Evolutionary conservation across 92 coral and sea anemone genomes (phyloP).

Genomic region (Hydrozoanthus gracilis): DNA sequence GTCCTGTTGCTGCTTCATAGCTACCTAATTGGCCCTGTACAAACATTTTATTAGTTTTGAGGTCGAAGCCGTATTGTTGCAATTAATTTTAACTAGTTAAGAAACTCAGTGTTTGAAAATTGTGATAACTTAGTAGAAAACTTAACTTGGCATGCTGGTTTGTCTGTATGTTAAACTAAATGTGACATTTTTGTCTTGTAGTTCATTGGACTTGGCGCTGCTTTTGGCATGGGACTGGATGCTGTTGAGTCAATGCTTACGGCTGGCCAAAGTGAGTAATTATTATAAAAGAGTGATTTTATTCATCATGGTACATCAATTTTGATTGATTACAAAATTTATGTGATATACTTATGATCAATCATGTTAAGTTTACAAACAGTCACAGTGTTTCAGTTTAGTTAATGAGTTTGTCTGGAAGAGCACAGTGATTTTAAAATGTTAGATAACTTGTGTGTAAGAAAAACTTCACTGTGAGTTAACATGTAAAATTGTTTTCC

Average conservation of each 20-base stretch:
- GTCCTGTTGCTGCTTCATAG: no score
- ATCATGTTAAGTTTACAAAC: background rate
- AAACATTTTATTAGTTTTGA: no score
- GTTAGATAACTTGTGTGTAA: no score
- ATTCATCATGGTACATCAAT: no score
- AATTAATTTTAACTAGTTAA: background rate
- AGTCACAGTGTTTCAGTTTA: background rate
- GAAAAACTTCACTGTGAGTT: background rate
- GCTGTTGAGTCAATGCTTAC: constrained; percentile 76
- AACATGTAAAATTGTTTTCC: background rate
- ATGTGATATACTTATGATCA: background rate
- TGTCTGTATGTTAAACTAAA: no score
- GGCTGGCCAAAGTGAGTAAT: constrained; percentile 72
- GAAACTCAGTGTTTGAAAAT: background rate
- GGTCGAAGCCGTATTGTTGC: background rate
- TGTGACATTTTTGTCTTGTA: constrained; percentile 35
- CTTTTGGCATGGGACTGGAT: constrained; percentile 90
- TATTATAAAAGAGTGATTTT: no score
- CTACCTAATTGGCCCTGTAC: no score
- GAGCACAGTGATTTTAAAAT: background rate
- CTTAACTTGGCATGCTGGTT: background rate
- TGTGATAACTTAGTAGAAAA: background rate
- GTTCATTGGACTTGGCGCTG: constrained; percentile 99
- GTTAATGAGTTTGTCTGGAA: background rate
- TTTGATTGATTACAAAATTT: background rate